Percentiles rank a stretch among this genome's conserved stretches.
Evolutionary conservation across 1,140 invertebrate genomes (phyloP).

Genomic region (Dinothrombium tinctorium): DNA sequence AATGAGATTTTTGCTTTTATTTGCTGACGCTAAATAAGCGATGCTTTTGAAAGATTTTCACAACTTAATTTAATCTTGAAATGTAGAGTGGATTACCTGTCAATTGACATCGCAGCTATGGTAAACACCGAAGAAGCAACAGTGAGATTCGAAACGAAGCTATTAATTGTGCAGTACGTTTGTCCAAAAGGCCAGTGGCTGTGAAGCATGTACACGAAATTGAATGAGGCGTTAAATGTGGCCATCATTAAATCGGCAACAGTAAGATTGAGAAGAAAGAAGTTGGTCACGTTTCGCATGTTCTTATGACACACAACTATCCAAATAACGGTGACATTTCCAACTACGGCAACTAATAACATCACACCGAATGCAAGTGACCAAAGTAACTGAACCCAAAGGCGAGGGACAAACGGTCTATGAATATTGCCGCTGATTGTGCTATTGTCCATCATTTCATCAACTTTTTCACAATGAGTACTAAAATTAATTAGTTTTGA

Average conservation of each 20-base stretch:
- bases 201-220: conserved; percentile 75
- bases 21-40: no score
- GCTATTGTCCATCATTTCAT: no score
- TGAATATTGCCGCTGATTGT: no score
- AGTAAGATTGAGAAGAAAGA: conserved; percentile 76
- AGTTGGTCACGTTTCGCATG: conserved; percentile 68
- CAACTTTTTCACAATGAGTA: no score
- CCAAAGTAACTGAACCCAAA: conserved; percentile 11
- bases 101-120: conserved; percentile 76
- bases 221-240: conserved; percentile 73
- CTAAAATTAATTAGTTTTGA: no score
- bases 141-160: conserved; percentile 65
- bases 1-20: no score
- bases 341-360: conserved; percentile 46
- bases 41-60: no score
- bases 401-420: background rate
- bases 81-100: no score
- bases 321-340: conserved; percentile 67
- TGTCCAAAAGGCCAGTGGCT: conserved; percentile 77
- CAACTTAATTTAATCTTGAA: no score
- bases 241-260: conserved; percentile 77
- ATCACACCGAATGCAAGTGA: conserved; percentile 26
- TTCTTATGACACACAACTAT: conserved; percentile 52
- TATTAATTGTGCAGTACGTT: conserved; percentile 58
- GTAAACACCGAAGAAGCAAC: conserved; percentile 75